Evolutionary conservation across 2,888 invertebrate species (phyloP), one percentile per base, ranked within the genome.

Genomic region (Lomographa bimaculata): DNA sequence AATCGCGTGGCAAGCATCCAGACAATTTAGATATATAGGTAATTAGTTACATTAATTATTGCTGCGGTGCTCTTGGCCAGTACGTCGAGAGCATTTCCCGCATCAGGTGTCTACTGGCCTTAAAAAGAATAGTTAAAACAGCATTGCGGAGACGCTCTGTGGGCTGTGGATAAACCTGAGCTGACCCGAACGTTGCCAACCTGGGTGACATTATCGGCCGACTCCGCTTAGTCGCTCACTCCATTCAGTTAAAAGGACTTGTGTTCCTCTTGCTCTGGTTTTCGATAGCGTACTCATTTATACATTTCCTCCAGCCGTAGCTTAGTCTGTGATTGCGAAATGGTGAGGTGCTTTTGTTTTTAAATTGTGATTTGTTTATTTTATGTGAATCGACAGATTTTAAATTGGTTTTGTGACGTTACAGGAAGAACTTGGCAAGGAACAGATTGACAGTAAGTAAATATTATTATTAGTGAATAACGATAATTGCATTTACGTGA

Each of bases 391-490:
- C 14, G 19, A 17, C 36, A 64, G 53, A 56, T 47, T 52, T 40
- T 37, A 62, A 56, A 62, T 57, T 60, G 7, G 54, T 65, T 54
- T 56, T 54, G 63, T 66, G 59, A 46, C 60, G 50, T 92, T 90
- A 54, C 89, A 94, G 93, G 94, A 94, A 61, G 95, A 94, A 75
- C 91, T 95, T 50, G 91, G 90, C 65, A 94, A 94, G 81, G 95
- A 95, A 63, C 95, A 95, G 89, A 91, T 94, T 62, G 91, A 80
- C 63, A 91, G 95, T 95, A 86, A 93, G 95, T 93, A 68, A 14
- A 10, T 37, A 27, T 41, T 33, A n/a, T n/a, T n/a, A n/a, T n/a
- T n/a, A n/a, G n/a, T n/a, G n/a, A n/a, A n/a, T n/a, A n/a, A n/a
- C n/a, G n/a, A n/a, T n/a, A n/a, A n/a, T n/a, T n/a, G n/a, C n/a